Percentiles rank a stretch among this genome's conserved stretches.
phyloP scores from a whole-genome alignment of 1,140 invertebrate species.

The Neuroterus valhalla region DNA sequence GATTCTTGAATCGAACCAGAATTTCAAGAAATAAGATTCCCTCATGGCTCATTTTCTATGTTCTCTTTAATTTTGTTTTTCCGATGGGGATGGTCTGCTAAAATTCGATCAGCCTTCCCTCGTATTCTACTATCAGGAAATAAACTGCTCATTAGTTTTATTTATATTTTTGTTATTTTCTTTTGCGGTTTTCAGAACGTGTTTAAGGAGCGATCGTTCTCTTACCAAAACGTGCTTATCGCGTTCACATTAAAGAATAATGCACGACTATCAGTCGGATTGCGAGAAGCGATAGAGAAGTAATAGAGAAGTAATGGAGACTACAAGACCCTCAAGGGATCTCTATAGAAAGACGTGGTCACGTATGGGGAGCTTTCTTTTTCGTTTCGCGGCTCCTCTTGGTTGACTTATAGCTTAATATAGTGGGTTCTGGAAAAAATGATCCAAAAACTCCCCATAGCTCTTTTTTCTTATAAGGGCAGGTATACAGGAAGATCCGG shows the following conservation, averaged over 20 bases:
- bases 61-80: background rate
- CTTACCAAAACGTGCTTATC: constrained; percentile 15
- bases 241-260: constrained; percentile 13
- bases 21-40: background rate
- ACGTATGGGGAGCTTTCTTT: constrained; percentile 27
- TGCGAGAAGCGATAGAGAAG: constrained; percentile 24
- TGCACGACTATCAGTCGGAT: constrained; percentile 21
- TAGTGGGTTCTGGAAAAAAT: background rate
- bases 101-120: background rate
- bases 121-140: background rate
- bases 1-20: background rate
- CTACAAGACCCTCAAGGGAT: constrained; percentile 19
- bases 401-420: constrained; percentile 14
- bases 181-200: background rate
- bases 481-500: constrained; percentile 61
- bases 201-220: constrained; percentile 6
- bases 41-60: background rate
- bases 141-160: background rate
- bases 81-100: background rate
- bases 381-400: constrained; percentile 20
- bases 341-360: constrained; percentile 25
- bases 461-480: constrained; percentile 38
- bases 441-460: constrained; percentile 16
- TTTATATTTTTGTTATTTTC: background rate
- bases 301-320: constrained; percentile 29